Evolutionary conservation across 2,113 vertebrate genomes (phyloP), one percentile per base, ranked within the genome.

Genomic region (Clarias macrocephalus): DNA sequence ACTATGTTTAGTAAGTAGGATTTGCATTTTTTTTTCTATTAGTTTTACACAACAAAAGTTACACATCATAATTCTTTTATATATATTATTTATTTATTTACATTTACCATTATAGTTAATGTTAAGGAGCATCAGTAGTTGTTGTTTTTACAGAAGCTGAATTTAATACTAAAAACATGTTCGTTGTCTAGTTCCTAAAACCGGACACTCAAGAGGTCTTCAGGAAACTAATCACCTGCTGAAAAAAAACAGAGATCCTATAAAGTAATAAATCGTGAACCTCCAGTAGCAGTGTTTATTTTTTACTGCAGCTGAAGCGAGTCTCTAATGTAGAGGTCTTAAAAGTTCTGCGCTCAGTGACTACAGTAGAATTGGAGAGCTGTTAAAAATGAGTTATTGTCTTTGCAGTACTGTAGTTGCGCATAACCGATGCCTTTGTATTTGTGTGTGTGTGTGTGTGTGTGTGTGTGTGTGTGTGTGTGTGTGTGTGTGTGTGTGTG

Each of bases 371-470:
- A 89, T 82, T 62, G 16, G 7, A 10, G n/a, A 81, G 72, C 89
- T 84, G 65, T 86, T 90, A 89, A 83, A 87, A 84, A 84, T 88
- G 84, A 90, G 5, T 85, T 80, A 90, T 86, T 80, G 80, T 28
- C 48, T 70, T 25, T 25, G 3, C 75, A 8, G 48, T 52, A 28
- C 28, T 56, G 5, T 25, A 82, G 63, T 48, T 63, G 30, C 25
- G 19, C 25, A n/a, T 54, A 82, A 81, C 68, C 42, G 82, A 88
- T 89, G 85, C 85, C 89, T 63, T 85, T 89, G 89, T 90, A 80
- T 93, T 79, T 19, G 16, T 68, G 28, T 68, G n/a, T 68, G 65
- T 93, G 81, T 19, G 16, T 68, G 28, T 68, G n/a, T 68, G 65
- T 70, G 68, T 33, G 68, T 42, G 37, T 54, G 25, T 89, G 85